These are phyloP conservation scores for Xanthorhoe designata DNA, from an alignment of 2,888 invertebrate species.

Conservation along the genomic window DNA sequence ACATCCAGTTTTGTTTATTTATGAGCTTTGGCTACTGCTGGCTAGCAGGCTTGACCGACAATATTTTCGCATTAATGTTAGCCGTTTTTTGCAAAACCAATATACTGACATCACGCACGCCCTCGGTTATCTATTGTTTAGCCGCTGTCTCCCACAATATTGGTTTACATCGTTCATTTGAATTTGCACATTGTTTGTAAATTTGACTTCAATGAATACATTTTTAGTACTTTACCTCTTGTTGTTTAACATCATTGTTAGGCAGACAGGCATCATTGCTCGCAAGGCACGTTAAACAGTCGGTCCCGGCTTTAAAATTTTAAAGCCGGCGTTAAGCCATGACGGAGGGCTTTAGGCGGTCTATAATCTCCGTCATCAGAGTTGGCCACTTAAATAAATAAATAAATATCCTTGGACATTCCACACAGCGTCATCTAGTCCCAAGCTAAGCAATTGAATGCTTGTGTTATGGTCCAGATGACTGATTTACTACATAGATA, in stretches of 20 bases:
- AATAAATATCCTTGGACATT: too few species aligned
- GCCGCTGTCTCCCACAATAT: constrained; percentile 52
- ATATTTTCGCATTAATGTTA: constrained; percentile 73
- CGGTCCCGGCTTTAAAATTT: too few species aligned
- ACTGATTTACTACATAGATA: too few species aligned
- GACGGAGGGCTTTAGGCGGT: too few species aligned
- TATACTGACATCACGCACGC: constrained; percentile 61
- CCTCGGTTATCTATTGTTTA: constrained; percentile 53
- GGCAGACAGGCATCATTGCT: too few species aligned
- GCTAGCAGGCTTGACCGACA: constrained; percentile 72
- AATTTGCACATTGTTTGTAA: constrained; percentile 7
- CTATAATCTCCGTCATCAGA: too few species aligned
- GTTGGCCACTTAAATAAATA: too few species aligned
- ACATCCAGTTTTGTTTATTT: constrained; percentile 84
- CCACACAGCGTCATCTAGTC: too few species aligned
- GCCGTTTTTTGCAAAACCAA: constrained; percentile 69
- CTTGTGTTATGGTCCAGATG: too few species aligned
- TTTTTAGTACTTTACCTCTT: not conserved
- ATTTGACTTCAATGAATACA: constrained; percentile 4
- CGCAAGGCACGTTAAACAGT: too few species aligned
- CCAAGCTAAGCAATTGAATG: too few species aligned
- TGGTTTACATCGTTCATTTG: constrained; percentile 41
- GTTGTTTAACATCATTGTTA: not conserved
- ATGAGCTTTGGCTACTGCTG: constrained; percentile 78
- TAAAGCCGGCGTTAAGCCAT: too few species aligned